Conservation (phyloP, 2,888 invertebrate species). For the Papilio protenor region DNA sequence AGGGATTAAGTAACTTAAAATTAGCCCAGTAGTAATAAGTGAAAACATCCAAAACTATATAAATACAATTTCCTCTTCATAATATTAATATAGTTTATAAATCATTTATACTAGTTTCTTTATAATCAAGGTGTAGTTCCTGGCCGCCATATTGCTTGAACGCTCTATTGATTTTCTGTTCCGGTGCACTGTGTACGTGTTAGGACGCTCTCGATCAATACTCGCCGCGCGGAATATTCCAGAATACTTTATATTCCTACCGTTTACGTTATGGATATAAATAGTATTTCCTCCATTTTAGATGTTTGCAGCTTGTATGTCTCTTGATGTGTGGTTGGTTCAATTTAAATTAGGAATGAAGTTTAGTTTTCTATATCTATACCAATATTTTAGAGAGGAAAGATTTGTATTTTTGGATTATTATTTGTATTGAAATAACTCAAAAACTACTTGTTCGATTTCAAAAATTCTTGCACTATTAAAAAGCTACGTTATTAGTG, state of each 20-base stretch:
- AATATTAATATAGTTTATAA: no score
- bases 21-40: no score
- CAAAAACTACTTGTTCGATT: no score
- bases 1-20: no score
- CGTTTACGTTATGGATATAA: neutral
- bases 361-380: no score
- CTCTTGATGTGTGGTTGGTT: neutral
- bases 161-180: constrained; percentile 14
- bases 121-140: neutral
- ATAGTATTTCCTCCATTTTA: neutral
- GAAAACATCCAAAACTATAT: no score
- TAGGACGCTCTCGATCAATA: constrained; percentile 18
- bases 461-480: no score
- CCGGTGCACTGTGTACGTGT: neutral
- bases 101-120: neutral
- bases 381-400: no score
- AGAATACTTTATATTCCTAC: neutral
- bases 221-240: constrained; percentile 22
- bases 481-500: no score
- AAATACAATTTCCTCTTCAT: no score
- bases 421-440: no score
- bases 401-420: no score
- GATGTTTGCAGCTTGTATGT: neutral
- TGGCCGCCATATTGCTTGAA: neutral
- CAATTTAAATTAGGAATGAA: neutral